phyloP scores from a whole-genome alignment of 35 echinoderm and acorn worm species.

The Hemicentrotus pulcherrimus region DNA sequence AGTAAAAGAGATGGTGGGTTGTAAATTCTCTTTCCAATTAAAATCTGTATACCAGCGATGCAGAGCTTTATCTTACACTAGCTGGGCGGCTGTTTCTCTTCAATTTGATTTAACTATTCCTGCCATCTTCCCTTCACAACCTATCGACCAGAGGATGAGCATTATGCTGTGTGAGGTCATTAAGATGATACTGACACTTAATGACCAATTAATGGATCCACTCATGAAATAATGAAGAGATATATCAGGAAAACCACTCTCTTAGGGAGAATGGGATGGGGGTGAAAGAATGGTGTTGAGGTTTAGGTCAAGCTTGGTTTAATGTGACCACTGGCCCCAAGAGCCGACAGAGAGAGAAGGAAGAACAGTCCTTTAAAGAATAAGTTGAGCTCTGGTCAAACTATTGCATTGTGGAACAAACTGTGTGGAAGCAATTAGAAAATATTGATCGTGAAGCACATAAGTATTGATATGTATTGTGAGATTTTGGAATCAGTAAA shows the following conservation, averaged over 20 bases:
- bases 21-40: no score
- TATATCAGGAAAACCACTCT: background rate
- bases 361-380: no score
- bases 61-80: background rate
- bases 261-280: background rate
- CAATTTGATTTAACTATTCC: background rate
- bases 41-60: no score
- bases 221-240: background rate
- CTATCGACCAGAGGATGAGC: background rate
- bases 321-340: background rate
- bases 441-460: no score
- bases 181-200: slow-evolving; percentile 9
- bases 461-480: no score
- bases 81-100: background rate
- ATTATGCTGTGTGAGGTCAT: background rate
- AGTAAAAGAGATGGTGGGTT: no score
- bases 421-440: no score
- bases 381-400: no score
- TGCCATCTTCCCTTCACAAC: background rate
- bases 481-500: no score
- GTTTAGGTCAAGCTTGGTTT: background rate
- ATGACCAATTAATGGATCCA: slow-evolving; percentile 38
- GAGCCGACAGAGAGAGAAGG: background rate
- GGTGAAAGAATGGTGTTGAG: background rate
- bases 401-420: no score